Conservation (phyloP, 2,113 vertebrate genomes). For the Columba livia region DNA sequence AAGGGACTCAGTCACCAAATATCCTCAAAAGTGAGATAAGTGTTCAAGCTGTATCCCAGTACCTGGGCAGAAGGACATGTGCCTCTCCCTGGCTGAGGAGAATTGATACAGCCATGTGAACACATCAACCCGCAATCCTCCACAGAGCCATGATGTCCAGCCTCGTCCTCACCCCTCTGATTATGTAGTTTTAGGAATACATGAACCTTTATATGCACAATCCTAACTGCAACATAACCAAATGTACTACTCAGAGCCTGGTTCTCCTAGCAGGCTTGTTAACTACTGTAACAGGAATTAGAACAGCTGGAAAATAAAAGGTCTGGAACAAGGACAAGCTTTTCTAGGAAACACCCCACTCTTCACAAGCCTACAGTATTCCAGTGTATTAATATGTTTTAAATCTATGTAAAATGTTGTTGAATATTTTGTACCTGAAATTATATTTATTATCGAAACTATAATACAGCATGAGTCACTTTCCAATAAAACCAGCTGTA, state of each 20-base stretch:
- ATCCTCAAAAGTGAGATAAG: neutral
- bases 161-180: neutral
- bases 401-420: conserved; percentile 52
- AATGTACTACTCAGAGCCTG: neutral
- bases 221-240: neutral
- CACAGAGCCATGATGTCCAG: neutral
- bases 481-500: conserved; percentile 71
- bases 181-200: neutral
- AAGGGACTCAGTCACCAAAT: neutral
- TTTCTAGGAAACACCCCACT: neutral
- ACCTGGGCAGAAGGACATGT: neutral
- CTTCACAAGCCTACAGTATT: neutral
- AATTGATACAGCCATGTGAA: neutral
- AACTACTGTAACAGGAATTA: neutral
- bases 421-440: conserved; percentile 60
- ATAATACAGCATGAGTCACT: conserved; percentile 60
- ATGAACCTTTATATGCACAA: neutral
- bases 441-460: conserved; percentile 70
- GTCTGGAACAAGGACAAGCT: neutral
- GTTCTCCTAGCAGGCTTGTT: neutral
- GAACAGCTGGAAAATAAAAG: neutral
- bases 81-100: neutral
- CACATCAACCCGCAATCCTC: neutral
- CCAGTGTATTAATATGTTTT: conserved; percentile 39
- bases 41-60: neutral